Base-by-base conservation (phyloP, 2,113 vertebrate genomes). In the Patagioenas fasciata region DNA sequence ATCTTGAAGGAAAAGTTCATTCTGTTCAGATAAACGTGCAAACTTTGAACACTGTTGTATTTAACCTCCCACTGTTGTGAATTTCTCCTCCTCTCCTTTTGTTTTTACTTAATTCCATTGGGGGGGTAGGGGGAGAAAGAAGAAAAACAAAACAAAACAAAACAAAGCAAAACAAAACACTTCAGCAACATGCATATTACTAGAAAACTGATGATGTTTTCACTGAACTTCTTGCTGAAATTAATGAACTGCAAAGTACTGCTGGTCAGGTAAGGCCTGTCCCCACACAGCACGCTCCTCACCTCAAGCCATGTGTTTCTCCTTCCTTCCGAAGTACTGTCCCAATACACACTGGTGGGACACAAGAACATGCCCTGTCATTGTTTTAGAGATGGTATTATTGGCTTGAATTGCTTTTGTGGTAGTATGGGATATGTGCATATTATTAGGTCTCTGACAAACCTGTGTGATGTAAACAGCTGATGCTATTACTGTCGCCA, bases 1-100 rank as follows among this genome's bases (percentile, higher is more conserved):
- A 42, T 73, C 50, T 73, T 34, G 56, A 73, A 87, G 50, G 48
- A 83, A 70, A 48, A 64, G 36, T 18, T 80, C 0, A 31, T 89
- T 84, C 86, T 67, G 50, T 91, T 86, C 80, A 60, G 38, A 51
- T 36, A 89, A 84, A 64, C 25, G 82, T 82, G 31, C 48, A 82
- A 36, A 58, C 24, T 85, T 85, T 82, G 74, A 88, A 71, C 24
- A 21, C 25, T 70, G 13, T 38, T 85, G 47, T 40, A 80, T 17
- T 62, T 67, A 75, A 67, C 31, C 12, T n/a, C 75, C 67, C 38
- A 80, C 60, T 32, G 38, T 48, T 93, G 16, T 69, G 40, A 77
- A 11, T 83, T 91, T 72, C 17, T 60, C 25, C 15, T 38, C 18
- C 24, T 47, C 23, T 44, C 1, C 2, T 5, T 23, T 23, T 25